A percentile compares a stretch with the other conserved stretches of the same genome.
Conservation (phyloP, 2,113 vertebrate genomes). For the Brachyistius frenatus region DNA sequence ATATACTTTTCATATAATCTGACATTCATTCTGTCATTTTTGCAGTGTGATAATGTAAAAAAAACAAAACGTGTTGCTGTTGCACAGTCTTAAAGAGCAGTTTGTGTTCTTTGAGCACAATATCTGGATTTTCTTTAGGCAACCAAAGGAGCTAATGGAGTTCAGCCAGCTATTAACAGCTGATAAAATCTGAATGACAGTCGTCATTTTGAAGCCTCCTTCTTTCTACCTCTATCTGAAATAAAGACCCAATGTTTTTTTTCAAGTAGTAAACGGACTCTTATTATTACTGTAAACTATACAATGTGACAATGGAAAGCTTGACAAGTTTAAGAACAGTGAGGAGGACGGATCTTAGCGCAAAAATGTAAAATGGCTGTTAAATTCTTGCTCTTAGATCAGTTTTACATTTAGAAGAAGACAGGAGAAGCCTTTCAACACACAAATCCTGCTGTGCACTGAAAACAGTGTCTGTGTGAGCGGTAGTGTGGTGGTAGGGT, state of each 20-base stretch:
- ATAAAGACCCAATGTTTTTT: not conserved
- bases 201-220: not conserved
- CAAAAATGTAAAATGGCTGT: not conserved
- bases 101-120: no score
- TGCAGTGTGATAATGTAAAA: no score
- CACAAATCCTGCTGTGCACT: not conserved
- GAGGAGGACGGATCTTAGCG: not conserved
- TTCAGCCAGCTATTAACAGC: not conserved
- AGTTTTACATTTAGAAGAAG: constrained; percentile 23
- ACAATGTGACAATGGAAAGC: not conserved
- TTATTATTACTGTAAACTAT: not conserved
- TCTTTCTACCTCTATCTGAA: not conserved
- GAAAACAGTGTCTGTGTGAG: not conserved
- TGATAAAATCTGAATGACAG: not conserved
- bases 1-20: no score
- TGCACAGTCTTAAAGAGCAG: no score
- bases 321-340: not conserved
- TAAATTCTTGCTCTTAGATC: not conserved
- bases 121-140: not conserved
- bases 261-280: not conserved
- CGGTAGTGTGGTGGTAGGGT: not conserved
- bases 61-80: no score
- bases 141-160: not conserved
- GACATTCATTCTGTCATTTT: no score
- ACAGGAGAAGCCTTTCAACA: not conserved